Base-by-base conservation (phyloP, 2,797 vertebrate species). In the Sphaeramia orbicularis region DNA sequence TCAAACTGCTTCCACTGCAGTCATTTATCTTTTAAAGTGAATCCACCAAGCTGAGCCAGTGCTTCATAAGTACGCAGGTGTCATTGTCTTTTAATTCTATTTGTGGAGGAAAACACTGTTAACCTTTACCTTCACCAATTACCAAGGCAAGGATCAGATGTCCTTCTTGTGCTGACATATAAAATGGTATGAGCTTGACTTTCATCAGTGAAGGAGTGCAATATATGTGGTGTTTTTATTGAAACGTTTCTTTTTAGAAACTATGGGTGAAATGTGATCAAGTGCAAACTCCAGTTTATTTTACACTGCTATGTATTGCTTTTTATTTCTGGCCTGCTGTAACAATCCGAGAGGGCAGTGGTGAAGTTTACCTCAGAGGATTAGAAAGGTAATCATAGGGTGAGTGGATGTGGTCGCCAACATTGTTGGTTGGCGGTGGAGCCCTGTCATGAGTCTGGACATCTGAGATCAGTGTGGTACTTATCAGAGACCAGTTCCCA, bases 41-140 rank as follows among this genome's bases (percentile, higher is more conserved):
- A 65, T 72, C 71, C 9, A 38, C 21, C 13, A 14, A 19, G 47
- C 50, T 52, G 63, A 73, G 59, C 60, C 5, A 51, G 43, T 27
- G 44, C 63, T 71, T 81, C 74, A 61, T 52, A 36, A 65, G 63
- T 55, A 64, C 65, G 75, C 76, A 63, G 48, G 80, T 80, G 74
- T 78, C 62, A 37, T 48, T 78, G 49, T 57, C 48, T 74, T 62
- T 50, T 51, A 35, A 18, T 62, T 77, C 69, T 78, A 47, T 78
- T 70, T 47, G 53, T 37, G 49, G 47, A 14, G 42, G 38, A 32
- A 68, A 79, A 75, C 50, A 71, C 15, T 41, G 37, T 86, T 86
- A 89, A 88, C 62, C 51, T 72, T 87, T 71, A 53, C 76, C 68
- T 84, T 36, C 59, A 36, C 57, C 57, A 80, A 75, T 80, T 77